Base-by-base conservation (phyloP, 2,113 vertebrate genomes). In the Bolborhynchus lineola region DNA sequence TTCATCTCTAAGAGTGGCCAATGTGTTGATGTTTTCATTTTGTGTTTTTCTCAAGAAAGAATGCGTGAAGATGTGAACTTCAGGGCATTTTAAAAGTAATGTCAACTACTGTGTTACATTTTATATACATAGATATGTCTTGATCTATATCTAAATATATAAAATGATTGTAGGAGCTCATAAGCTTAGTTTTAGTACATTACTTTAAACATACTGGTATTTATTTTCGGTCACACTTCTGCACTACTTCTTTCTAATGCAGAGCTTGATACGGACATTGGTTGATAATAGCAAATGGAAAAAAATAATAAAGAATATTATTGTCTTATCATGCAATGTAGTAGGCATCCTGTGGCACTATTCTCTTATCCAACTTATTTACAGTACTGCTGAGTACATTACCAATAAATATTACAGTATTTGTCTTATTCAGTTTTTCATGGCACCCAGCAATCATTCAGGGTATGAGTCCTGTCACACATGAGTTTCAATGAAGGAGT, bases 401-500 rank as follows among this genome's bases (percentile, higher is more conserved):
- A 98, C 98, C 97, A 98, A 98, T 98, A 98, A 97, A 98, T 98
- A 97, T 96, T 98, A 98, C 98, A 98, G 97, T 97, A 97, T 96
- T 97, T 97, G 82, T 92, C 93, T 92, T 94, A 88, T 35, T 94
- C 6, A 29, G 33, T 90, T 91, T 95, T 68, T 31, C 83, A 76
- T 44, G 92, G 92, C 86, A 93, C 95, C 70, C 88, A 95, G 91
- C 95, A 95, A 76, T 33, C 62, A 9, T n/a, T 52, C 50, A 53
- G 55, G 71, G 42, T 53, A 53, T 17, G 50, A 78, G 74, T 78
- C 75, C 72, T 68, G 86, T 97, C 98, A 99, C 97, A 99, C 98
- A 1, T 99, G 98, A 16, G 98, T 99, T 97, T 99, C 99, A 55
- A 99, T 99, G 98, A 99, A 99, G 75, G 99, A 99, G 97, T 99